Evolutionary conservation across 2,888 invertebrate genomes (phyloP).

Genomic region (Callinectes sapidus): DNA sequence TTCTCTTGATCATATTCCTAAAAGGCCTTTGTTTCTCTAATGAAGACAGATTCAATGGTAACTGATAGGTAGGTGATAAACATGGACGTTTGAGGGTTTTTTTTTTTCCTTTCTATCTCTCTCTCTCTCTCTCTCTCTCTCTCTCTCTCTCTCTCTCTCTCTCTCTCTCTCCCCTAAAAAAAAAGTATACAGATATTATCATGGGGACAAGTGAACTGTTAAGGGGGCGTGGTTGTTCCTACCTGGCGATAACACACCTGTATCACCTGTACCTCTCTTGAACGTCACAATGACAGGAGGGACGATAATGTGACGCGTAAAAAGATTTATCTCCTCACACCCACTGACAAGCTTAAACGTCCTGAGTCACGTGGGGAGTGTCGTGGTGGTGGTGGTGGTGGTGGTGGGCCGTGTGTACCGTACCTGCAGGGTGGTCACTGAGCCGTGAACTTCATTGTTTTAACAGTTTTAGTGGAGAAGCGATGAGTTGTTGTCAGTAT

Average conservation of each 20-base stretch:
- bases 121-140: no score
- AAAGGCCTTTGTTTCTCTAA: not conserved
- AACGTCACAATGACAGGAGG: not conserved
- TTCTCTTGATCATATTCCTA: not conserved
- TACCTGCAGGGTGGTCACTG: not conserved
- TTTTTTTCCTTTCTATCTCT: no score
- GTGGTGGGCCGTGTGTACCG: not conserved
- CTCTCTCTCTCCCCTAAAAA: no score
- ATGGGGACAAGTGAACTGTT: not conserved
- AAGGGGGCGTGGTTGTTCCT: not conserved
- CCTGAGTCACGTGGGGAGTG: not conserved
- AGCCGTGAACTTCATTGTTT: not conserved
- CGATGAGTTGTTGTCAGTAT: not conserved
- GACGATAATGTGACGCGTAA: not conserved
- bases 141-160: no score
- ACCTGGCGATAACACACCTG: not conserved
- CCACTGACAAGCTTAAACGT: not conserved
- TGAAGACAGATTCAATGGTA: no score
- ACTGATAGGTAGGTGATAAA: no score
- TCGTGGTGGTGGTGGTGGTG: not conserved
- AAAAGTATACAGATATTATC: no score
- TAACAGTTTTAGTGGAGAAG: not conserved
- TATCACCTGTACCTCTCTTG: not conserved
- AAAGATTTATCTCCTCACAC: slow-evolving; percentile 2
- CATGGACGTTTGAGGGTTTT: no score